Percentiles rank a stretch among this genome's conserved stretches.
phyloP scores from a whole-genome alignment of 2,888 invertebrate genomes.

The Rhorus exstirpatorius region DNA sequence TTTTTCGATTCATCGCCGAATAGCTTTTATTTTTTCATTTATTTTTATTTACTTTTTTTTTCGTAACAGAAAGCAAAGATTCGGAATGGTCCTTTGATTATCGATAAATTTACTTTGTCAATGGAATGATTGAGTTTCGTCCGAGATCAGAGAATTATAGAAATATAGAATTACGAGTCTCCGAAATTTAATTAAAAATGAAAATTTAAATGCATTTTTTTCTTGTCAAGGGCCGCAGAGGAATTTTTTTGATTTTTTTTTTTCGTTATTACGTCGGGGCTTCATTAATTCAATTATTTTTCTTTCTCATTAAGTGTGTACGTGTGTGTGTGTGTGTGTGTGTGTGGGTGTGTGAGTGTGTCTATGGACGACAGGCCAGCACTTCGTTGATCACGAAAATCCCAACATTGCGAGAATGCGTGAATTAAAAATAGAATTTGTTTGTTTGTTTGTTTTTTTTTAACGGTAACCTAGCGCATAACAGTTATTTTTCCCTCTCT shows the following conservation, averaged over 20 bases:
- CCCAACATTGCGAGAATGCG: slow-evolving; percentile 85
- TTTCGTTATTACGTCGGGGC: slow-evolving; percentile 41
- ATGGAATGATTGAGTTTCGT: slow-evolving; percentile 65
- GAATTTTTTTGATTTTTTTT: slow-evolving; percentile 23
- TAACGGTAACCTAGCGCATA: slow-evolving; percentile 84
- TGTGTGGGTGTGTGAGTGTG: slow-evolving; percentile 75
- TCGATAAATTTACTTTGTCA: background rate
- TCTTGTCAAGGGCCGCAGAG: slow-evolving; percentile 23
- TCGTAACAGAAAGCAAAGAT: background rate
- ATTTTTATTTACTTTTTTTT: background rate
- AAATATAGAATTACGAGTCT: background rate
- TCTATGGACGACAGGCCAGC: slow-evolving; percentile 82
- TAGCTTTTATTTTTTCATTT: background rate
- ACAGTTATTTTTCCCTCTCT: slow-evolving; percentile 80
- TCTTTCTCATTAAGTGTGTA: slow-evolving; percentile 61
- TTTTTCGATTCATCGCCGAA: background rate
- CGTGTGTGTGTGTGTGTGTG: too few species aligned
- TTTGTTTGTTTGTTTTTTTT: slow-evolving; percentile 42
- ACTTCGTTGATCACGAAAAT: slow-evolving; percentile 86
- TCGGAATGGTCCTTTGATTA: background rate
- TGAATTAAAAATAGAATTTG: slow-evolving; percentile 85
- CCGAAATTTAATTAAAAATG: background rate
- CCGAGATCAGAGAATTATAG: slow-evolving; percentile 56
- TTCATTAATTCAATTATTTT: slow-evolving; percentile 37
- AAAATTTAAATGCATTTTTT: background rate